A percentile compares a stretch with the other conserved stretches of the same genome.
Evolutionary conservation across 2,888 invertebrate species (phyloP).

Genomic region (Hirtodrosophila trivittata): DNA sequence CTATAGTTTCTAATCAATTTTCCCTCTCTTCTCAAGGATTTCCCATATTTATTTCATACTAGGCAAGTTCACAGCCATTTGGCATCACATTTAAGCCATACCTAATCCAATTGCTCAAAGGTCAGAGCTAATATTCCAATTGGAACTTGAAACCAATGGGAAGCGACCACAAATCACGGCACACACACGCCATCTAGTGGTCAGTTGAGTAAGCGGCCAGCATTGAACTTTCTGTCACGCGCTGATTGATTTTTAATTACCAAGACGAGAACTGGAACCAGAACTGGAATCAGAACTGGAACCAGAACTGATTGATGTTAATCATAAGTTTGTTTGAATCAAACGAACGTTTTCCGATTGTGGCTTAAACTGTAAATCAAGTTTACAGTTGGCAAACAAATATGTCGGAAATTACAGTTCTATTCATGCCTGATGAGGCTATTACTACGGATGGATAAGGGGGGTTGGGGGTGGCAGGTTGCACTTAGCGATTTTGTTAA

Average conservation of each 20-base stretch:
- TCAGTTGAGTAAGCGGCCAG: conserved; percentile 7
- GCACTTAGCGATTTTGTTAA: conserved; percentile 51
- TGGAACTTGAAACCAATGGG: conserved; percentile 9
- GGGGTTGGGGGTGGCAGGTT: conserved; percentile 1
- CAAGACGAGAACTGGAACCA: conserved; percentile 9
- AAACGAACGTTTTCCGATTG: conserved; percentile 30
- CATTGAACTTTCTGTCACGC: conserved; percentile 52
- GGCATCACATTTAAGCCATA: neutral
- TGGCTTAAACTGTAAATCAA: conserved; percentile 9
- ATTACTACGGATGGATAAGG: neutral
- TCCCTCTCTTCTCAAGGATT: no score
- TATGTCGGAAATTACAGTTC: conserved; percentile 54
- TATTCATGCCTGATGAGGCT: conserved; percentile 22
- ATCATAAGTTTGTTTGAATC: conserved; percentile 50
- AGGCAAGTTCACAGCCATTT: no score
- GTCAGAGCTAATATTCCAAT: conserved; percentile 10
- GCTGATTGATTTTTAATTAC: conserved; percentile 77
- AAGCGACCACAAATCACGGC: neutral
- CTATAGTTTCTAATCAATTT: no score
- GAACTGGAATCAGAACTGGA: neutral
- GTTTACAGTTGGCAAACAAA: conserved; percentile 22
- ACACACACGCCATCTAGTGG: conserved; percentile 34
- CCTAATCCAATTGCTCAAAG: conserved; percentile 21
- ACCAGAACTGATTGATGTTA: conserved; percentile 57
- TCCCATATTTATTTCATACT: no score